These are phyloP conservation scores for Ceriagrion tenellum DNA, from an alignment of 2,888 invertebrate genomes.

Conservation along the genomic window DNA sequence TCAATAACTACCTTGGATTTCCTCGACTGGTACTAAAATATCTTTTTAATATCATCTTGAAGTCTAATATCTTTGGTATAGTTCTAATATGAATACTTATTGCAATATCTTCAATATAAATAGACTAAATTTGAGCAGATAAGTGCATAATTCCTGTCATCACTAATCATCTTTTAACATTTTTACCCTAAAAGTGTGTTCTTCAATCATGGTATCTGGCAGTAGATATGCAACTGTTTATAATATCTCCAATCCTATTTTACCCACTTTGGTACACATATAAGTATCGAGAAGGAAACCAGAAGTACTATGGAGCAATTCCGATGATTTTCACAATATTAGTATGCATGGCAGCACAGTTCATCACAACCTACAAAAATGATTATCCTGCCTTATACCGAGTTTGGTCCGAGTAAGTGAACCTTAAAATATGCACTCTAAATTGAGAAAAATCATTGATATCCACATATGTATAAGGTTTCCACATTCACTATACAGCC, in stretches of 20 bases:
- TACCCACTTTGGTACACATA: constrained; percentile 43
- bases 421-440: neutral
- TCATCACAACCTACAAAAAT: neutral
- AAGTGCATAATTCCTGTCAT: neutral
- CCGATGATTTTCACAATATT: neutral
- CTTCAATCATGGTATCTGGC: constrained; percentile 42
- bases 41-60: no score
- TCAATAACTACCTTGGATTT: constrained; percentile 16
- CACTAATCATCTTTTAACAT: neutral
- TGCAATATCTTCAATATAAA: no score
- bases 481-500: no score
- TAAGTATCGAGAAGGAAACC: neutral
- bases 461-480: no score
- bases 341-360: neutral
- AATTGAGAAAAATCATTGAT: neutral
- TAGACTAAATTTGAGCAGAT: neutral
- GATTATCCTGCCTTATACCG: constrained; percentile 9
- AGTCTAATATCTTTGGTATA: no score
- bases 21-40: neutral
- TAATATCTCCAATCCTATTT: constrained; percentile 3
- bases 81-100: no score
- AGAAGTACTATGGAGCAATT: neutral
- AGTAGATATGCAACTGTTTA: constrained; percentile 43
- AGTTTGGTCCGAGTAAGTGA: constrained; percentile 38
- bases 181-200: neutral